Evolutionary conservation across 1,140 invertebrate genomes (phyloP).

Genomic region (Caenorhabditis latens): DNA sequence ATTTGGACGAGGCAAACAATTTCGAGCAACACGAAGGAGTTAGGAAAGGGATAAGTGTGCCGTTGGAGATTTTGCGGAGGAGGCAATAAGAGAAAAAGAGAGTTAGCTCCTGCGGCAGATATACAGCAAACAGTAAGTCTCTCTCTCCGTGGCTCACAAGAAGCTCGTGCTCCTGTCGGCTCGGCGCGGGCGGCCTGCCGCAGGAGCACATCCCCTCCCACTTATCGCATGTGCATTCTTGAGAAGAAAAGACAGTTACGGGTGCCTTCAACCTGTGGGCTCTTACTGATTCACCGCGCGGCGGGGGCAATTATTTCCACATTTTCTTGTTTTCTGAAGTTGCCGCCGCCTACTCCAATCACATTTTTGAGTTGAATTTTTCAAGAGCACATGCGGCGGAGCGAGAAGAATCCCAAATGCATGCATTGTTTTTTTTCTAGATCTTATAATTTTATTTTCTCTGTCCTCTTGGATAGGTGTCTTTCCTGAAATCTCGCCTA

Average conservation of each 20-base stretch:
- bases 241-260: not conserved
- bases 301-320: conserved; percentile 13
- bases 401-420: not conserved
- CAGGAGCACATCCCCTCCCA: conserved; percentile 30
- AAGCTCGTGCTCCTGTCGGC: conserved; percentile 52
- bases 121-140: conserved; percentile 42
- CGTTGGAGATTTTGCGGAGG: conserved; percentile 52
- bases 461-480: too few species aligned
- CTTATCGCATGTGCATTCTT: conserved; percentile 55
- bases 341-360: not conserved
- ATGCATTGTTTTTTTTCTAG: not conserved
- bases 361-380: conserved; percentile 7
- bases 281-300: not conserved
- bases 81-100: not conserved
- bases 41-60: conserved; percentile 20
- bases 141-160: conserved; percentile 1
- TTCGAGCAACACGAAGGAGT: not conserved
- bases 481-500: too few species aligned
- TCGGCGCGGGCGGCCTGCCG: not conserved
- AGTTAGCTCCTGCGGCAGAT: not conserved
- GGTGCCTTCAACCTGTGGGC: not conserved
- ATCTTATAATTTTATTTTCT: too few species aligned
- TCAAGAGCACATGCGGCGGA: not conserved
- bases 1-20: conserved; percentile 48
- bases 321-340: conserved; percentile 53